Percentiles rank a stretch among this genome's conserved stretches.
Conservation (phyloP, 2,113 vertebrate genomes). For the Lamprologus tigripictilis region DNA sequence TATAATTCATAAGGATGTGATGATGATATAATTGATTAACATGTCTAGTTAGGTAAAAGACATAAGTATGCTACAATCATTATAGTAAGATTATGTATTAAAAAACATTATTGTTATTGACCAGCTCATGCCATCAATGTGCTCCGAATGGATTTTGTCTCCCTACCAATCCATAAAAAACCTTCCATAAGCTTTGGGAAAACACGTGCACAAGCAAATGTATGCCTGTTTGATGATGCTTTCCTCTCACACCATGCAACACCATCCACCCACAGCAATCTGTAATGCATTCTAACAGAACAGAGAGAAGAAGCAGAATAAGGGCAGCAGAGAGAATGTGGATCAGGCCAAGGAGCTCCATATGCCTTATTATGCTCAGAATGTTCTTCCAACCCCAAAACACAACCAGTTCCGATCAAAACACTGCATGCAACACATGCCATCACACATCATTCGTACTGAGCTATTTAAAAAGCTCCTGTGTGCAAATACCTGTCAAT, state of each 20-base stretch:
- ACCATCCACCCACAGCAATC: conserved; percentile 58
- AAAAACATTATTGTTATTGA: neutral
- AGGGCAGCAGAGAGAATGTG: neutral
- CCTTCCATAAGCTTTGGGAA: neutral
- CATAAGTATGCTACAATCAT: neutral
- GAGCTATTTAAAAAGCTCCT: neutral
- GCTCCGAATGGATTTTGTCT: neutral
- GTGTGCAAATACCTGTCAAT: neutral
- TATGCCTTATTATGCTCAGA: neutral
- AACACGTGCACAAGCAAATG: neutral
- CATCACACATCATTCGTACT: neutral
- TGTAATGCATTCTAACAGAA: conserved; percentile 9
- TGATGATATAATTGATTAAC: neutral
- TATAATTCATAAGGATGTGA: neutral
- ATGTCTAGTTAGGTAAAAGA: neutral
- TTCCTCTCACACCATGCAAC: conserved; percentile 21
- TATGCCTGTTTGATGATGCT: conserved; percentile 24
- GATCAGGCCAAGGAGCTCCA: neutral
- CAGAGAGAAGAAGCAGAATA: neutral
- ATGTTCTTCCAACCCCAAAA: neutral
- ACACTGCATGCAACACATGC: neutral
- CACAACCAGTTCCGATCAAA: neutral
- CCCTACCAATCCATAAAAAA: neutral
- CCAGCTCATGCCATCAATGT: neutral
- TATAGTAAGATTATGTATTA: neutral